Conservation (phyloP, 2,113 vertebrate genomes). For the Phalacrocorax brasilianus region DNA sequence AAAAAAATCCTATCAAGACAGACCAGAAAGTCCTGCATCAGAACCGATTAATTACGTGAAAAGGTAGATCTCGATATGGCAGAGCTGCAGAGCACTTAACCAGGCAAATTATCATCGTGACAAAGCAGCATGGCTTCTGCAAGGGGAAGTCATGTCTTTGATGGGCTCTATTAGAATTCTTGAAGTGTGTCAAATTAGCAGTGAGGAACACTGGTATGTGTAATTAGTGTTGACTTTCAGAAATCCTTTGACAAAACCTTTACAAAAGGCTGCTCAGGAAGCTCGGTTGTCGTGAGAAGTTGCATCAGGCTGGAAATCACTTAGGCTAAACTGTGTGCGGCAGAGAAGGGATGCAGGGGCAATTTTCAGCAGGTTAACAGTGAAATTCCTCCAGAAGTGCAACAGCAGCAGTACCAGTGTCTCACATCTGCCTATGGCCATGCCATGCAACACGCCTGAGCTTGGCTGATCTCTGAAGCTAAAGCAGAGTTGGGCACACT, state of each 20-base stretch:
- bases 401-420: not conserved
- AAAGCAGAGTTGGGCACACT: not conserved
- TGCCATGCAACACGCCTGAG: not conserved
- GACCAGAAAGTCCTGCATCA: slow-evolving; percentile 1
- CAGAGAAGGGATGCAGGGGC: not conserved
- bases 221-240: slow-evolving; percentile 55
- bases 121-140: slow-evolving; percentile 35
- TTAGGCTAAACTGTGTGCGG: not conserved
- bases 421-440: not conserved
- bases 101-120: not conserved
- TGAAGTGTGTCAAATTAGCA: slow-evolving; percentile 48
- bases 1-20: not conserved
- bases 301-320: not conserved
- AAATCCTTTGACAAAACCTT: slow-evolving; percentile 52
- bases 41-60: not conserved
- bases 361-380: not conserved
- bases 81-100: slow-evolving; percentile 25
- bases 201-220: not conserved
- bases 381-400: not conserved
- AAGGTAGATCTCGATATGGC: not conserved
- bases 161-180: slow-evolving; percentile 38
- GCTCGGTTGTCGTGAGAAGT: not conserved
- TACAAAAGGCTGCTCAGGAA: slow-evolving; percentile 6
- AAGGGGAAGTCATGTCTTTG: not conserved
- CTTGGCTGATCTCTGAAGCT: not conserved